Evolutionary conservation across 2,113 vertebrate genomes (phyloP).

Genomic region (Xiphias gladius): DNA sequence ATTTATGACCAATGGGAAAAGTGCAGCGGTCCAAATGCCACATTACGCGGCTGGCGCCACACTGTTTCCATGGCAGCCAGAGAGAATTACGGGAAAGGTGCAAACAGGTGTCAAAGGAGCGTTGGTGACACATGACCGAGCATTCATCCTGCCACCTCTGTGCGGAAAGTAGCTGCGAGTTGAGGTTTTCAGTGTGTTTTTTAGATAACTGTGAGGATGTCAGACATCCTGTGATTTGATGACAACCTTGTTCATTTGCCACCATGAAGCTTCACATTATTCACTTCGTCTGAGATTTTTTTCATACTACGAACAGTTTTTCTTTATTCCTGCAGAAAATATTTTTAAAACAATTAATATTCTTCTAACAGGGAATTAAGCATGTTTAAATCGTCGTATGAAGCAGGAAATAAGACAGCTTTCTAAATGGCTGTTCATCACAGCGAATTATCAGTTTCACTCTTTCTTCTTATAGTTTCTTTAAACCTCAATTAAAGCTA

Average conservation of each 20-base stretch:
- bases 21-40: constrained; percentile 33
- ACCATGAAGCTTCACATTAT: too few species aligned
- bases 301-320: too few species aligned
- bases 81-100: constrained; percentile 34
- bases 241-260: too few species aligned
- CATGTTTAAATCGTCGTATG: too few species aligned
- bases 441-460: too few species aligned
- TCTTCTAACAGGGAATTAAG: too few species aligned
- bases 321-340: not conserved
- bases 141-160: not conserved
- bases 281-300: too few species aligned
- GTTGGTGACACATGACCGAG: constrained; percentile 13
- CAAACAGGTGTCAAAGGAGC: constrained; percentile 8
- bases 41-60: constrained; percentile 6
- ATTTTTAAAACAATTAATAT: not conserved
- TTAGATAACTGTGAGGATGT: constrained; percentile 3
- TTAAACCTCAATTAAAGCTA: too few species aligned
- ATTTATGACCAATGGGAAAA: constrained; percentile 34
- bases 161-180: constrained; percentile 21
- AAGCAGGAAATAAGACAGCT: too few species aligned
- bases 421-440: too few species aligned
- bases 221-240: not conserved
- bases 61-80: constrained; percentile 9
- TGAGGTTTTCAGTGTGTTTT: constrained; percentile 18
- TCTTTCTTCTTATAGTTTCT: too few species aligned